A percentile compares a stretch with the other conserved stretches of the same genome.
phyloP scores from a whole-genome alignment of 2,113 vertebrate genomes.

The Phalacrocorax carbo region DNA sequence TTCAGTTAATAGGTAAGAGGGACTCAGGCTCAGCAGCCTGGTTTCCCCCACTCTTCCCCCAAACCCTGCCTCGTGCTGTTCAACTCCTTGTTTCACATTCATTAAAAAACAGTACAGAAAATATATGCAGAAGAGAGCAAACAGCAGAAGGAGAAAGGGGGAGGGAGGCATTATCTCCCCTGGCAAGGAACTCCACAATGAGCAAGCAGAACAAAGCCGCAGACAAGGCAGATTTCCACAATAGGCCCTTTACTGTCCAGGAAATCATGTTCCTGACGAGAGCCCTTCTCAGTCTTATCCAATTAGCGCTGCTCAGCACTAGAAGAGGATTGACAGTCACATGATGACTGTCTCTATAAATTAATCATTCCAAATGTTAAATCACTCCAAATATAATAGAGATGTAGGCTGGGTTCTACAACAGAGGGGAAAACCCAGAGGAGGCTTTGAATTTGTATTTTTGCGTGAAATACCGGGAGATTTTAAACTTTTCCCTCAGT shows the following conservation, averaged over 20 bases:
- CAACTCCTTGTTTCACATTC: not conserved
- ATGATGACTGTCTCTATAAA: not conserved
- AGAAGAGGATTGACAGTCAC: not conserved
- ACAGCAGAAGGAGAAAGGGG: not conserved
- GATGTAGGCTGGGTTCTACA: not conserved
- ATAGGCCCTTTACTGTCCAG: not conserved
- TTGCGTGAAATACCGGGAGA: not conserved
- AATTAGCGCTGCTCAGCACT: not conserved
- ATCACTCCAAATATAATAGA: not conserved
- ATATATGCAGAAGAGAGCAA: not conserved
- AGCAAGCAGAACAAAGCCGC: conserved; percentile 12
- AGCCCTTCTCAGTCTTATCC: not conserved
- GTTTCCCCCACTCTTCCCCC: not conserved
- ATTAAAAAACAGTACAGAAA: not conserved
- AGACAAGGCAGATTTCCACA: not conserved
- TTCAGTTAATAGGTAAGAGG: not conserved
- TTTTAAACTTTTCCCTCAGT: not conserved
- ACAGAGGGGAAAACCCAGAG: not conserved
- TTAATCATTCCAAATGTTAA: not conserved
- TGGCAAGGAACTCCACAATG: not conserved
- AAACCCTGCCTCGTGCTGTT: not conserved
- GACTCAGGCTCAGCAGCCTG: not conserved
- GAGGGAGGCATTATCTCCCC: not conserved
- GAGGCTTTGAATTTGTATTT: not conserved
- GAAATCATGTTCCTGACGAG: not conserved